Conservation (phyloP, 2,797 vertebrate genomes). For the Gadopsis bispinosus region DNA sequence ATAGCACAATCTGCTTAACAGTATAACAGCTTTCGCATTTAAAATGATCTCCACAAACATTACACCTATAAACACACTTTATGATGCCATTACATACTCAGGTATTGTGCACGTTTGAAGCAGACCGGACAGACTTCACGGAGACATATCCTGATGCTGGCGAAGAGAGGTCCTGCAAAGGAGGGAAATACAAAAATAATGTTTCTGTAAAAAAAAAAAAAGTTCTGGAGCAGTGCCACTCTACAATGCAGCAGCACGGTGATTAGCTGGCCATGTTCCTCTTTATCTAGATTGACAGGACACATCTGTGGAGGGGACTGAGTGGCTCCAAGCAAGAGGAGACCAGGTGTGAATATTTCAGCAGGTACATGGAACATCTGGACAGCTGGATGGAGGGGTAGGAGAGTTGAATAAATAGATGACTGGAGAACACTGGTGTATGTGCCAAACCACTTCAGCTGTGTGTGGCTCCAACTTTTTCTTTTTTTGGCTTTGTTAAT, state of each 20-base stretch:
- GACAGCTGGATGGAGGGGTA: conserved; percentile 41
- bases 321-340: conserved; percentile 61
- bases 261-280: conserved; percentile 78
- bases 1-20: conserved; percentile 68
- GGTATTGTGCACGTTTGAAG: conserved; percentile 20
- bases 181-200: conserved; percentile 29
- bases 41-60: conserved; percentile 70
- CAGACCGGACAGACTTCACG: conserved; percentile 9
- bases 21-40: conserved; percentile 63
- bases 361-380: conserved; percentile 74
- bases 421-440: background rate
- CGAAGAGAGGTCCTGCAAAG: background rate
- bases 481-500: too few relatives aligned
- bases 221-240: conserved; percentile 40
- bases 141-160: conserved; percentile 3
- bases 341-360: conserved; percentile 79
- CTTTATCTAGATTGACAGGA: conserved; percentile 82
- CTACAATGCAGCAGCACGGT: conserved; percentile 38
- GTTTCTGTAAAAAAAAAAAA: background rate
- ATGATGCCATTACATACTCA: conserved; percentile 53
- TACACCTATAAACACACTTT: conserved; percentile 67
- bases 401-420: conserved; percentile 12
- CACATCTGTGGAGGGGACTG: conserved; percentile 79
- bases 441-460: background rate
- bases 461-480: background rate